phyloP scores from a whole-genome alignment of 2,797 vertebrate genomes.

The Sarcoramphus papa region DNA sequence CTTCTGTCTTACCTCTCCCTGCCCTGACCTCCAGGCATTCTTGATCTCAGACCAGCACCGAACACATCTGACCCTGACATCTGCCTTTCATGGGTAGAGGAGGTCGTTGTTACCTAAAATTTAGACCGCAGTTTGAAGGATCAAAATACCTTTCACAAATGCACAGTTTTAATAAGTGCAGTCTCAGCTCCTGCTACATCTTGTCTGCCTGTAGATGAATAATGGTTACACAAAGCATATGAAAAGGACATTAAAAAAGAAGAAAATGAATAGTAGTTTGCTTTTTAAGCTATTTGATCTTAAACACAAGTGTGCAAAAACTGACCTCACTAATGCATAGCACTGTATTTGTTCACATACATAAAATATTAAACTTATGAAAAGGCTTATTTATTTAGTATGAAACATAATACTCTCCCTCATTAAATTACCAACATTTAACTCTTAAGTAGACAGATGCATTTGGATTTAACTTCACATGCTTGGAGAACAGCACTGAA shows the following conservation, averaged over 20 bases:
- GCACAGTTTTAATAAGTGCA: background rate
- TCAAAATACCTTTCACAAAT: background rate
- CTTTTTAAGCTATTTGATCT: background rate
- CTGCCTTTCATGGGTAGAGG: background rate
- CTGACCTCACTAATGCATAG: background rate
- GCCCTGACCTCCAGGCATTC: background rate
- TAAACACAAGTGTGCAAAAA: background rate
- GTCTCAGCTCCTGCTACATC: background rate
- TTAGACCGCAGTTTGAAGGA: background rate
- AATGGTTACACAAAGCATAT: background rate
- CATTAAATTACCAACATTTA: conserved; percentile 26
- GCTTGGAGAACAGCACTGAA: background rate
- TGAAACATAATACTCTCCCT: conserved; percentile 3
- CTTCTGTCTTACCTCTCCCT: background rate
- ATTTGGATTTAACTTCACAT: conserved; percentile 1
- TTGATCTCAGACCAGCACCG: background rate
- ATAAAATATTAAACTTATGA: conserved; percentile 15
- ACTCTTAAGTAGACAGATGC: conserved; percentile 20
- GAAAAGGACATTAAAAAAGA: background rate
- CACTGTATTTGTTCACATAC: background rate
- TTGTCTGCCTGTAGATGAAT: background rate
- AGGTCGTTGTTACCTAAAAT: background rate
- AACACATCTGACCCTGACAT: background rate
- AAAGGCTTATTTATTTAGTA: conserved; percentile 29
- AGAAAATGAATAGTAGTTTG: background rate